Evolutionary conservation across 2,888 invertebrate genomes (phyloP), one percentile per base, ranked within the genome.

Genomic region (Drepana falcataria): DNA sequence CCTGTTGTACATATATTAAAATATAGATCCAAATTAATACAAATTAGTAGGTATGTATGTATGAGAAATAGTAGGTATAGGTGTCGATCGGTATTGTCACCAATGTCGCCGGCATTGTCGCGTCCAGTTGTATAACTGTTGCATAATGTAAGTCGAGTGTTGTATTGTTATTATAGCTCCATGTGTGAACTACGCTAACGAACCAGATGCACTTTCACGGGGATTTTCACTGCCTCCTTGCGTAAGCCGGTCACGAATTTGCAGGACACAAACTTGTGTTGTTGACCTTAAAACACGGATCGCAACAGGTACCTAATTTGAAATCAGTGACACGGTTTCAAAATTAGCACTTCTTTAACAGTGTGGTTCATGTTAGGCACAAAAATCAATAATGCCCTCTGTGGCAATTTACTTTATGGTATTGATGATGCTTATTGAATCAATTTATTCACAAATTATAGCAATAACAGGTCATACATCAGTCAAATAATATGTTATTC

Each of bases 161-260:
- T 63, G 72, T 71, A 66, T 68, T 70, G 64, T 69, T 60, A 73
- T 79, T 77, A 78, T 76, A 79, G 71, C 69, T 55, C 58, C 69
- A 75, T 68, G 81, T 82, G 85, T 77, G 73, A 84, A 85, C 65
- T 74, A 79, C 73, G 79, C 81, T 87, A 86, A 85, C 72, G 69
- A 74, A 72, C 69, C 66, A 69, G 62, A 73, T 76, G 76, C 65
- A 80, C 85, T 85, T 87, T 87, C 87, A 69, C 80, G 56, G 65
- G 57, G 61, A 71, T 76, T 79, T 77, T 75, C 77, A 69, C 75
- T 62, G 59, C 61, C 59, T 63, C 61, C 71, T 69, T 70, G 67
- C 66, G 67, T 63, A 66, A 69, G 58, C 49, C 57, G 55, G 61
- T 62, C 58, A 57, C 48, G 55, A 61, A 54, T 54, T 57, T 47